Conservation (phyloP, 2,113 vertebrate species). For the Myiozetetes cayanensis region DNA sequence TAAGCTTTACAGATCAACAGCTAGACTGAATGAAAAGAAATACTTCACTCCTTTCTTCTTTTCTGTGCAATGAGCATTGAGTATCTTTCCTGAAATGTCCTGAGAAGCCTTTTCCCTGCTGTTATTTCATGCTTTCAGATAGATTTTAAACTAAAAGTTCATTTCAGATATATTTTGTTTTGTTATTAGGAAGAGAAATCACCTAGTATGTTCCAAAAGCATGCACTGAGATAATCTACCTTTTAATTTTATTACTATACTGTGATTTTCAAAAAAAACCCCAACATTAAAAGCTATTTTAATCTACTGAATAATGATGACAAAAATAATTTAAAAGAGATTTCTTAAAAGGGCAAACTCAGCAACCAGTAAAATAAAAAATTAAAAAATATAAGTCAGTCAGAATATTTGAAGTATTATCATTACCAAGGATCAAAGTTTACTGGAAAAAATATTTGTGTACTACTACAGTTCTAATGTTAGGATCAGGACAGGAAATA, state of each 20-base stretch:
- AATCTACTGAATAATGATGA: constrained; percentile 19
- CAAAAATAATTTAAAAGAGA: background rate
- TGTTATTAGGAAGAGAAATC: background rate
- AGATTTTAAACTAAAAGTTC: background rate
- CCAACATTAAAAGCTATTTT: constrained; percentile 1
- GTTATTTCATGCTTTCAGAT: background rate
- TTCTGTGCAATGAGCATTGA: background rate
- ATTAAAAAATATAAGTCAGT: background rate
- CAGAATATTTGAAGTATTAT: background rate
- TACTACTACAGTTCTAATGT: background rate
- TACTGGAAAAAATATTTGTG: background rate
- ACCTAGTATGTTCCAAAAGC: background rate
- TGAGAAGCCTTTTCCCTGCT: background rate
- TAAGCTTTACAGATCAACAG: background rate
- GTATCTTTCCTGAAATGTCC: background rate
- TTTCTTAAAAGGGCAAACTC: background rate
- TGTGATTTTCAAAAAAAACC: background rate
- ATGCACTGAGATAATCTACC: background rate
- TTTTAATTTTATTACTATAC: constrained; percentile 5
- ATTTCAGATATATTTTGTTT: background rate
- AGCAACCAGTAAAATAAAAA: background rate
- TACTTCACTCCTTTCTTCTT: background rate
- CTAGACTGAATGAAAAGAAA: background rate
- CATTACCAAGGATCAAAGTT: background rate
- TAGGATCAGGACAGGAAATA: background rate